phyloP scores from a whole-genome alignment of 2,797 vertebrate species.

The Trichosurus vulpecula region DNA sequence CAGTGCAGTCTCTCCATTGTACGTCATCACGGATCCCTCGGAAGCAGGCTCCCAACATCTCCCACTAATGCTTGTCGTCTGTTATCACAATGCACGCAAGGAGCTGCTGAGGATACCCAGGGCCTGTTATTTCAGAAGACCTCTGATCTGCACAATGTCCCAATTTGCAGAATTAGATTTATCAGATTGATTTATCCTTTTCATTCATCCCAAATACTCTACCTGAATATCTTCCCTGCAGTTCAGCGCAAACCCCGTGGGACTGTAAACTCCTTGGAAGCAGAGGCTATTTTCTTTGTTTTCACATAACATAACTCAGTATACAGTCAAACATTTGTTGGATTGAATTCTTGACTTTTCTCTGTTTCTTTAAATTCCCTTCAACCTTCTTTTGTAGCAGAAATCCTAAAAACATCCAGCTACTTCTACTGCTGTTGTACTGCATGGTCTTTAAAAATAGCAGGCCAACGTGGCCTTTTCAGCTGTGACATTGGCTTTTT shows the following conservation, averaged over 20 bases:
- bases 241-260: background rate
- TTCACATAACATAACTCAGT: background rate
- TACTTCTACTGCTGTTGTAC: background rate
- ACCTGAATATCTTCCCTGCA: background rate
- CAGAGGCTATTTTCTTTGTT: background rate
- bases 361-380: conserved; percentile 5
- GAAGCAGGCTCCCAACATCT: background rate
- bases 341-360: conserved; percentile 3
- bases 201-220: conserved; percentile 18
- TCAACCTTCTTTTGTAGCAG: background rate
- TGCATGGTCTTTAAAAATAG: background rate
- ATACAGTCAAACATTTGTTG: background rate
- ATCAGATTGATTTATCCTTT: background rate
- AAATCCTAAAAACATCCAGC: background rate
- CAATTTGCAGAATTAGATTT: background rate
- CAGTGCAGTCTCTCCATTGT: background rate
- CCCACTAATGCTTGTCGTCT: too few species aligned
- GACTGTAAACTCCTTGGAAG: background rate
- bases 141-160: background rate
- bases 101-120: background rate
- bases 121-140: background rate
- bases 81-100: background rate
- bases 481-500: background rate
- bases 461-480: background rate
- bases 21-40: background rate